Base-by-base conservation (phyloP, 2,797 vertebrate species). In the Chelidonichthys spinosus region DNA sequence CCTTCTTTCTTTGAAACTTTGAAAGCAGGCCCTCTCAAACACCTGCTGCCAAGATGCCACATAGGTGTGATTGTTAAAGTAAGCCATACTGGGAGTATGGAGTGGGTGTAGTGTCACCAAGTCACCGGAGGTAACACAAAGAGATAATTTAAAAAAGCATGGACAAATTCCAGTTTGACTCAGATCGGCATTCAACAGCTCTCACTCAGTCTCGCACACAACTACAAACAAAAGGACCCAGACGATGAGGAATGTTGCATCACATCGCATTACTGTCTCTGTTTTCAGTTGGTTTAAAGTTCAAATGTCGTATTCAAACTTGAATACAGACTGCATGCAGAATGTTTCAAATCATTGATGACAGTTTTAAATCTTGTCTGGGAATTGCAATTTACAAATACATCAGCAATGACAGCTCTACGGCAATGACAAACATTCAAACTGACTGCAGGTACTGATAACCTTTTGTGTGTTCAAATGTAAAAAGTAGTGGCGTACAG, bases 121-220 rank as follows among this genome's bases (percentile, higher is more conserved):
- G 71, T 69, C 63, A 75, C 43, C 4, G 47, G 15, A 75, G 60
- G 74, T 72, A 44, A 15, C 6, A 72, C 36, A 64, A 67, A 66
- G 33, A 65, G 40, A 4, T 0, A 42, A 37, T 39, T 50, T 6
- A 32, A 37, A 78, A 61, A 37, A 70, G 44, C 17, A 59, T 32
- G 58, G 64, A 72, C 39, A 69, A 52, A 35, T 71, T 71, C 58
- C 69, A 70, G n/a, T 69, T 58, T 81, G 88, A 85, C 63, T 85
- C 76, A 87, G 18, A 25, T 25, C 2, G 25, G 11, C 46, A 61
- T 54, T 62, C 17, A 66, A 10, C 47, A 55, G 73, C 55, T 73
- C 37, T n/a, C 37, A 44, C 50, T 44, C 25, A 2, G 35, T 67
- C 55, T 50, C 76, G 55, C 68, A 74, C 59, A 69, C 18, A 50